Evolutionary conservation across 2,888 invertebrate species (phyloP).

Genomic region (Unio delphinus): DNA sequence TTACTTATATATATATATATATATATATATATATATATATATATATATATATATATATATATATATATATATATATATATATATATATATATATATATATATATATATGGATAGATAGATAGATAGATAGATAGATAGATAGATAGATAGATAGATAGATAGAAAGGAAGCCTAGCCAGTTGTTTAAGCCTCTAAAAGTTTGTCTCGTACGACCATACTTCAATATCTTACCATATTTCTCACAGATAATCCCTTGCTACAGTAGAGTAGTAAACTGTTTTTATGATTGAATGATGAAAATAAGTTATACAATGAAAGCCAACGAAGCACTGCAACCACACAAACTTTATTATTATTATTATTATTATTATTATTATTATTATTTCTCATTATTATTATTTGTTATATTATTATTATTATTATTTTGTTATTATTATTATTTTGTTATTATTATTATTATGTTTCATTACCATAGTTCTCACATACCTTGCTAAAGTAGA

Average conservation of each 20-base stretch:
- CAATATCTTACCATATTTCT: background rate
- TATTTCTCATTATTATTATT: no score
- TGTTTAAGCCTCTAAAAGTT: background rate
- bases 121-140: background rate
- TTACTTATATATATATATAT: no score
- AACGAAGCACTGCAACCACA: no score
- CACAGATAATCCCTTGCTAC: background rate
- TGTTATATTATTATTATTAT: no score
- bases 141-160: background rate
- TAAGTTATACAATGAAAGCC: no score
- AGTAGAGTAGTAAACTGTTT: background rate
- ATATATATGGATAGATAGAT: background rate
- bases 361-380: no score
- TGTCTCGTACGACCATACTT: background rate
- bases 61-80: no score
- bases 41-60: no score
- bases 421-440: slow-evolving; percentile 4
- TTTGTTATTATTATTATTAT: no score
- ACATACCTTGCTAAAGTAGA: background rate
- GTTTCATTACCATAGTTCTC: background rate
- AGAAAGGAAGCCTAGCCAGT: no score
- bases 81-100: background rate
- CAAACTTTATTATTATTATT: slow-evolving; percentile 18
- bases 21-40: no score
- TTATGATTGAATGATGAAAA: no score